A percentile compares a stretch with the other conserved stretches of the same genome.
Conservation (phyloP, 35 echinoderm and acorn worm genomes). For the Holothuria glaberrima region DNA sequence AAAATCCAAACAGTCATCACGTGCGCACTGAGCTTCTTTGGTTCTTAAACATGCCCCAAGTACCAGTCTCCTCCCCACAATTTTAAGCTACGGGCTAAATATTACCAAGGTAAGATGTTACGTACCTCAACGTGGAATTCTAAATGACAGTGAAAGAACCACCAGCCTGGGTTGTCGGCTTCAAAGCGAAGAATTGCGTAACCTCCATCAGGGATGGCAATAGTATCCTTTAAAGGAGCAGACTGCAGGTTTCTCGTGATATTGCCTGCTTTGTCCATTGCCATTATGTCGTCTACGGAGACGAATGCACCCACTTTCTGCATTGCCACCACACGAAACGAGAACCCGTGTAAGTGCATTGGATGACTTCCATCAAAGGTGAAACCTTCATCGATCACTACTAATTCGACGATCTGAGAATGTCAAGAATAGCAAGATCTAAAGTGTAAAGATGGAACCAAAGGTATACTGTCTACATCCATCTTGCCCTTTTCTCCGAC, state of each 20-base stretch:
- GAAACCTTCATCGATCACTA: conserved; percentile 89
- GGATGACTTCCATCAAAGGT: conserved; percentile 87
- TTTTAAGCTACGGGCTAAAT: not conserved
- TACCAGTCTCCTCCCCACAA: not conserved
- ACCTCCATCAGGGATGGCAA: conserved; percentile 76
- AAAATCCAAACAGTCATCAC: too few species aligned
- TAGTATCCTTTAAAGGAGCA: conserved; percentile 80
- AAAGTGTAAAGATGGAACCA: too few species aligned
- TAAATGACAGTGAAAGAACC: conserved; percentile 88
- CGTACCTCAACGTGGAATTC: conserved; percentile 68
- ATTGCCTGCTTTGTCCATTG: conserved; percentile 72
- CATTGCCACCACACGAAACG: conserved; percentile 78
- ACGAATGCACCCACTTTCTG: conserved; percentile 61
- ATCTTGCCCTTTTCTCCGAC: too few species aligned
- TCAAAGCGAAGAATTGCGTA: conserved; percentile 77
- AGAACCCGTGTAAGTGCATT: conserved; percentile 90
- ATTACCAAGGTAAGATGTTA: too few species aligned
- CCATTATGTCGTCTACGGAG: conserved; percentile 75
- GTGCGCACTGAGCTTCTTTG: too few species aligned
- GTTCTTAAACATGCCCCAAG: too few species aligned
- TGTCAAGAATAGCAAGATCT: too few species aligned
- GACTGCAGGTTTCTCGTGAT: conserved; percentile 68
- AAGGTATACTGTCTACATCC: too few species aligned
- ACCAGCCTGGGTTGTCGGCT: conserved; percentile 92
- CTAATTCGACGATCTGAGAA: conserved; percentile 80